Evolutionary conservation across 2,888 invertebrate species (phyloP).

Genomic region (Cheilosia urbana): DNA sequence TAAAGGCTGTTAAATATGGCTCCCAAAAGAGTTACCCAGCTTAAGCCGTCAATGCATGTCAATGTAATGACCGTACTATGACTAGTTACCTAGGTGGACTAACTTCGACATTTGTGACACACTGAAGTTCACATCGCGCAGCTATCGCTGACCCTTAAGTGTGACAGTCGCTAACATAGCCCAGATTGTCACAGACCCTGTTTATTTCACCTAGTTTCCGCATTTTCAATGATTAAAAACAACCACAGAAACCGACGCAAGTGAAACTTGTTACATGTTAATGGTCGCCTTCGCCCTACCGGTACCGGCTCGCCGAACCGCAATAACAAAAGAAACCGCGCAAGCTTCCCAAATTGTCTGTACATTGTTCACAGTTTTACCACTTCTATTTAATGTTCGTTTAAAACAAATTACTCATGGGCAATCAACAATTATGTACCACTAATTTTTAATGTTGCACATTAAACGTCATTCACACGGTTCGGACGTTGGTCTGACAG

Average conservation of each 20-base stretch:
- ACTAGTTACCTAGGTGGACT: too few species aligned
- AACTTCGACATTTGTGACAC: too few species aligned
- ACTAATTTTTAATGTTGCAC: slow-evolving; percentile 35
- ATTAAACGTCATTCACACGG: slow-evolving; percentile 42
- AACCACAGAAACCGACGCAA: neutral
- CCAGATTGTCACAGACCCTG: too few species aligned
- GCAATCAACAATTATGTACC: slow-evolving; percentile 33
- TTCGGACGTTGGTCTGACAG: neutral
- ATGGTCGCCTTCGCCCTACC: too few species aligned
- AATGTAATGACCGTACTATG: too few species aligned
- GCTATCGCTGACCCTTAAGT: too few species aligned
- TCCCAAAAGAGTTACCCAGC: too few species aligned
- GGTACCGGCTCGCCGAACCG: neutral
- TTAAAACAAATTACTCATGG: slow-evolving; percentile 25
- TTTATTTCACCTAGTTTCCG: slow-evolving; percentile 25
- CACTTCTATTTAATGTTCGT: neutral
- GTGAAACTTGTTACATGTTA: slow-evolving; percentile 14
- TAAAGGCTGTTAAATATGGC: too few species aligned
- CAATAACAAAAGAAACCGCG: neutral
- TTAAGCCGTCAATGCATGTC: too few species aligned
- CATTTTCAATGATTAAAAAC: slow-evolving; percentile 8
- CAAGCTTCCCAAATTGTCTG: slow-evolving; percentile 17
- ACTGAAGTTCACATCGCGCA: too few species aligned
- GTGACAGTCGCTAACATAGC: too few species aligned
- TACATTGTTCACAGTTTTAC: slow-evolving; percentile 3